Evolutionary conservation across 1,140 invertebrate species (phyloP).

Genomic region (Colletes gigas): DNA sequence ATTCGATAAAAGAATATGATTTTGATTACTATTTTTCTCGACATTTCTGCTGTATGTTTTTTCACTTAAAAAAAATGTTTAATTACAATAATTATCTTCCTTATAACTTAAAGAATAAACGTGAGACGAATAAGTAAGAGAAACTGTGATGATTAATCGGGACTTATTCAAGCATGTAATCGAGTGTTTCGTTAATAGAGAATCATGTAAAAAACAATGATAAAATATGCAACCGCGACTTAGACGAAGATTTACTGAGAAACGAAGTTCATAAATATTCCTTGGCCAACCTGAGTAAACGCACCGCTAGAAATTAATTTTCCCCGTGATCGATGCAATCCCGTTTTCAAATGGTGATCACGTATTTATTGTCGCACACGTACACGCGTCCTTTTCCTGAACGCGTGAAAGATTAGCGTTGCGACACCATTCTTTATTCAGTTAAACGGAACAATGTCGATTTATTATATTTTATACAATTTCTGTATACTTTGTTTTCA

Average conservation of each 20-base stretch:
- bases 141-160: too few relatives aligned
- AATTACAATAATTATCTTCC: too few relatives aligned
- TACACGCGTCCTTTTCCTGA: not conserved
- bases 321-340: conserved; percentile 9
- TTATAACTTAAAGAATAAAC: too few relatives aligned
- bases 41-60: too few relatives aligned
- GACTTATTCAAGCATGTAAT: too few relatives aligned
- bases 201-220: not conserved
- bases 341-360: conserved; percentile 3
- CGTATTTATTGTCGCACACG: conserved; percentile 13
- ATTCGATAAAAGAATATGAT: too few relatives aligned
- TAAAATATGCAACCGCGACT: not conserved
- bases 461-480: too few relatives aligned
- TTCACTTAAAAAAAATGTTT: too few relatives aligned
- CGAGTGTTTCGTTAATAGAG: not conserved
- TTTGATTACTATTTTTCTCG: too few relatives aligned
- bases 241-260: not conserved
- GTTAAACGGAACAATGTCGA: not conserved
- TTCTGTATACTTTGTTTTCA: too few relatives aligned
- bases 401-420: not conserved
- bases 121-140: too few relatives aligned
- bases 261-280: conserved; percentile 14
- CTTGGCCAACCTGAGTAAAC: not conserved
- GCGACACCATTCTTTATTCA: not conserved
- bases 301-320: conserved; percentile 14